Base-by-base conservation (phyloP, 2,888 invertebrate species). In the Pedicia rivosa region DNA sequence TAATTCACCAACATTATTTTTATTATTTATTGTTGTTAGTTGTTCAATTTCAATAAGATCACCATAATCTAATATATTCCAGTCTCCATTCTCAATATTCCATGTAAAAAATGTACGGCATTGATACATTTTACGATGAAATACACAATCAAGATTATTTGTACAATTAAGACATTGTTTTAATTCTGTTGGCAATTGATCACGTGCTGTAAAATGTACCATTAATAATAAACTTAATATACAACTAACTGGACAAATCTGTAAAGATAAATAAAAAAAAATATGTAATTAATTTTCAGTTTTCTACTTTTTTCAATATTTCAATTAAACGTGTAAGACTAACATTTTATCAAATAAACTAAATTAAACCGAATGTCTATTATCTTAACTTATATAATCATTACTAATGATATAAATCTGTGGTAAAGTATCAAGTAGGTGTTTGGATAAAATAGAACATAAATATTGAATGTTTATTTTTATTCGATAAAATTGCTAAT, bases 41-140 rank as follows among this genome's bases (percentile, higher is more conserved):
- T 29, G 47, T 4, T 30, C 29, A 15, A 50, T 43, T 44, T 62
- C 59, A 15, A 50, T 49, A 1, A 62, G 44, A 34, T 61, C 55
- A 3, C 62, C 62, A 44, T 57, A 60, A 40, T 62, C 59, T 2
- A 62, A 43, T 3, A 62, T 55, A 39, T 57, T 52, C 59, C 60
- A 61, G 37, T 53, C 53, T 2, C 60, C 60, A 8, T 49, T 45
- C 37, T 55, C 54, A 53, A 60, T 59, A 36, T 62, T 59, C 62
- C 62, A 62, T 7, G 56, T 54, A 37, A 61, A 62, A 2, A 62
- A 50, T 20, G 59, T 57, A 3, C 57, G 56, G 36, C 59, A 58
- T 37, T 62, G 60, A 39, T 54, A 62, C 38, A 57, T 56, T 2
- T 54, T 53, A 1, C 57, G 52, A 45, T 62, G 61, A 31, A 55